phyloP scores from a whole-genome alignment of 2,113 vertebrate genomes.

The Chlorodrepanis virens region DNA sequence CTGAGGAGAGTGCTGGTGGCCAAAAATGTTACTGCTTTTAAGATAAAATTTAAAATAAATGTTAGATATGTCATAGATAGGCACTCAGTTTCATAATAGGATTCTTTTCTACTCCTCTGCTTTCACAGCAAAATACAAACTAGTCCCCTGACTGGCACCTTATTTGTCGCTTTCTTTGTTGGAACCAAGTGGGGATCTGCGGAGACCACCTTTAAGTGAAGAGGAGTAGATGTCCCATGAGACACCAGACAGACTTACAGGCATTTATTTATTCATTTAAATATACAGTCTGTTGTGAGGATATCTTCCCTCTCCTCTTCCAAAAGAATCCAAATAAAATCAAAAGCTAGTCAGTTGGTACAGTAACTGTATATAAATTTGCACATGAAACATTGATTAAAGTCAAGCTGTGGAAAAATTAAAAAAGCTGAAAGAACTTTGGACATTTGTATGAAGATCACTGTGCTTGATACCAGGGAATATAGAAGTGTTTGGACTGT shows the following conservation, averaged over 20 bases:
- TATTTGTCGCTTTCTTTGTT: background rate
- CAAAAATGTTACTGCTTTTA: background rate
- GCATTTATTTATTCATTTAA: background rate
- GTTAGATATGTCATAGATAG: background rate
- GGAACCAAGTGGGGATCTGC: background rate
- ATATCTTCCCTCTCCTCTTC: background rate
- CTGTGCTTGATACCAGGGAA: background rate
- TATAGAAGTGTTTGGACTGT: conserved; percentile 36
- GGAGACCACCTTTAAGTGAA: background rate
- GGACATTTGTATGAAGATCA: conserved; percentile 27
- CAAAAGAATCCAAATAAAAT: conserved; percentile 42
- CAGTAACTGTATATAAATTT: conserved; percentile 30
- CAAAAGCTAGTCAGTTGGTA: background rate
- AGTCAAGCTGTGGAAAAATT: conserved; percentile 19
- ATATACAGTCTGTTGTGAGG: background rate
- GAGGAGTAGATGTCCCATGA: background rate
- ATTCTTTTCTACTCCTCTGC: background rate
- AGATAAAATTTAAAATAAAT: background rate
- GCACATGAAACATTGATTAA: conserved; percentile 51
- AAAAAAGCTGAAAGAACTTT: background rate
- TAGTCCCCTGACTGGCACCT: background rate
- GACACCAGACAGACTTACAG: background rate
- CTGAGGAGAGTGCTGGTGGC: background rate
- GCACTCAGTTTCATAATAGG: background rate
- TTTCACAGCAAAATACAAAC: background rate